Percentiles rank a stretch among this genome's conserved stretches.
These are phyloP conservation scores for Holacanthus passer DNA, from an alignment of 2,113 vertebrate species.

Conservation along the genomic window DNA sequence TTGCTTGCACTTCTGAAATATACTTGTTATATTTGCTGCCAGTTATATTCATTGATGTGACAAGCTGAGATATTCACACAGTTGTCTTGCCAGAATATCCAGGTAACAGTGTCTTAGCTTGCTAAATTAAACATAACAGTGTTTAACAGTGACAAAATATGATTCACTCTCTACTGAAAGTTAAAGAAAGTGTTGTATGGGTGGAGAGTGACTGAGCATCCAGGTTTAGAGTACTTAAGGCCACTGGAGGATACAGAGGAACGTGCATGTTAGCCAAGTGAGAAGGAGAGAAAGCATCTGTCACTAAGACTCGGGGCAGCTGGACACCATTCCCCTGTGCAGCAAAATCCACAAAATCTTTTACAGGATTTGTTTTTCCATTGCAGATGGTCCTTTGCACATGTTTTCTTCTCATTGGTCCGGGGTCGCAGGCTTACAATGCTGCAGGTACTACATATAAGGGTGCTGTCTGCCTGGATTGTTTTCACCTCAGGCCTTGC, in stretches of 20 bases:
- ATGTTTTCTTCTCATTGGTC: slow-evolving; percentile 82
- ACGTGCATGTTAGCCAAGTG: slow-evolving; percentile 44
- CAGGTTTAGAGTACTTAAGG: slow-evolving; percentile 38
- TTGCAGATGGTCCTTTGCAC: slow-evolving; percentile 85
- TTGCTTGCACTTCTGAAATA: neutral
- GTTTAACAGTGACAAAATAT: neutral
- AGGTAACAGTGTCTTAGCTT: neutral
- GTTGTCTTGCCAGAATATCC: neutral
- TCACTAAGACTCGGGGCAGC: slow-evolving; percentile 74
- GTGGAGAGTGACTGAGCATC: neutral
- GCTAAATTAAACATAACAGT: neutral
- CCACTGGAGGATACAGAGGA: slow-evolving; percentile 29
- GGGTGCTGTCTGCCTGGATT: slow-evolving; percentile 37
- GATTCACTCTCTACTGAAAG: neutral
- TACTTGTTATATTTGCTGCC: neutral
- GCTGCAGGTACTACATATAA: slow-evolving; percentile 75
- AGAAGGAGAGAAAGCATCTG: slow-evolving; percentile 77
- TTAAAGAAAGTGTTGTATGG: slow-evolving; percentile 20
- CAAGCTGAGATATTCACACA: neutral
- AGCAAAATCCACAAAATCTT: slow-evolving; percentile 81
- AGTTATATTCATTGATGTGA: neutral
- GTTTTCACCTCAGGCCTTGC: slow-evolving; percentile 39
- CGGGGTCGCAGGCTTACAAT: slow-evolving; percentile 59
- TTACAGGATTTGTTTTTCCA: slow-evolving; percentile 87
- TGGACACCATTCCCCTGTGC: slow-evolving; percentile 70